These are phyloP conservation scores for Notiomystis cincta DNA, from an alignment of 2,113 vertebrate genomes.

Conservation along the genomic window DNA sequence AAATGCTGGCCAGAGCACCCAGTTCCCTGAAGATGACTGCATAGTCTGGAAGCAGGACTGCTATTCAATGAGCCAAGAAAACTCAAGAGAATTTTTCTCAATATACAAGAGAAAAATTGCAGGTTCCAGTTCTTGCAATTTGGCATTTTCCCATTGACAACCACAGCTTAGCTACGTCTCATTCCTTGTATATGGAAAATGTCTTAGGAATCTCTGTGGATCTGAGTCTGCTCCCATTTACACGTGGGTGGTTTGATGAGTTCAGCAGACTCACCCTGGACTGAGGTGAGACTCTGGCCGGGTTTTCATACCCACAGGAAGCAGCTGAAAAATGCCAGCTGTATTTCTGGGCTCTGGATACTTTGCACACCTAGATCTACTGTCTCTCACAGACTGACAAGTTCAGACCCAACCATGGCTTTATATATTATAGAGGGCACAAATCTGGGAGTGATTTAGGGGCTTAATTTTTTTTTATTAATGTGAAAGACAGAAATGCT, in stretches of 20 bases:
- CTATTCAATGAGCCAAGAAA: background rate
- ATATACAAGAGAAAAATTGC: background rate
- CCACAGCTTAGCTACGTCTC: background rate
- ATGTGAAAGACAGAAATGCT: background rate
- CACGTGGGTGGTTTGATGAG: background rate
- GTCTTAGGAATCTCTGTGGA: background rate
- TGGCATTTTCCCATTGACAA: background rate
- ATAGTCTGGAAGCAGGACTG: background rate
- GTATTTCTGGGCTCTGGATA: background rate
- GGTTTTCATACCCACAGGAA: background rate
- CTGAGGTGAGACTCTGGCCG: background rate
- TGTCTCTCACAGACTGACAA: background rate
- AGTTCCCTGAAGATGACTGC: background rate
- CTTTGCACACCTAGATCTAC: background rate
- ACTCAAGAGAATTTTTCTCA: background rate
- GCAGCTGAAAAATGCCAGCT: background rate
- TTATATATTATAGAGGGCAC: background rate
- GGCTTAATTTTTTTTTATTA: background rate
- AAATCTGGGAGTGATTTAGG: background rate
- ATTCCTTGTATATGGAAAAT: background rate
- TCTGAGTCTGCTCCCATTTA: background rate
- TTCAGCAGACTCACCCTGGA: background rate
- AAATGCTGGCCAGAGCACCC: background rate
- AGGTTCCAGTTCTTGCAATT: background rate
- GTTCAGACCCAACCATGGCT: background rate